Evolutionary conservation across 2,113 vertebrate species (phyloP).

Genomic region (Rattus rattus): DNA sequence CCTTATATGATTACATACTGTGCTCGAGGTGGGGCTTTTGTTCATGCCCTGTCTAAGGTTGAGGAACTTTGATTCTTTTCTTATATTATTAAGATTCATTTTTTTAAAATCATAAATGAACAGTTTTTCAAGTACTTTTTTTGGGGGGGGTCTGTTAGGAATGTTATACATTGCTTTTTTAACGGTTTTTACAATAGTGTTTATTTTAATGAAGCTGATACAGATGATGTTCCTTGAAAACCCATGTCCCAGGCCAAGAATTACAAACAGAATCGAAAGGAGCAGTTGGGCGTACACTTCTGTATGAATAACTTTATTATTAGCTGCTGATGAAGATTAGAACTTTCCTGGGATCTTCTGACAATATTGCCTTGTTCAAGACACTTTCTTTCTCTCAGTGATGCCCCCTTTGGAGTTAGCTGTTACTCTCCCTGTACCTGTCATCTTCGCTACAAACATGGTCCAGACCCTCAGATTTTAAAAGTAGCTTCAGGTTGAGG

Average conservation of each 20-base stretch:
- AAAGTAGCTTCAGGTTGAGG: slow-evolving; percentile 86
- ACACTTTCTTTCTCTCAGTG: slow-evolving; percentile 83
- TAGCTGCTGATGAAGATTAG: slow-evolving; percentile 85
- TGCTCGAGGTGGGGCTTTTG: not conserved
- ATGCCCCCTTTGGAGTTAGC: slow-evolving; percentile 85
- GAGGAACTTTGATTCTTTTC: not conserved
- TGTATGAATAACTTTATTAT: slow-evolving; percentile 83
- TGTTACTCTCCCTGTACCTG: slow-evolving; percentile 81
- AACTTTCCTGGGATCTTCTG: slow-evolving; percentile 87
- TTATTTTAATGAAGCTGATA: slow-evolving; percentile 90
- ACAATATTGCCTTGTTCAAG: slow-evolving; percentile 81
- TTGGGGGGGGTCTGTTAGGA: not conserved
- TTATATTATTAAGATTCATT: not conserved
- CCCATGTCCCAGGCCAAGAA: slow-evolving; percentile 89
- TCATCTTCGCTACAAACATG: slow-evolving; percentile 78
- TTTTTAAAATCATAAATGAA: not conserved
- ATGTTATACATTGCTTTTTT: not conserved
- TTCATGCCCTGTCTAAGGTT: not conserved
- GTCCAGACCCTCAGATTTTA: slow-evolving; percentile 84
- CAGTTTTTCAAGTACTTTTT: slow-evolving; percentile 15
- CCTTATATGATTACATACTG: not conserved
- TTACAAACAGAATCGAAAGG: slow-evolving; percentile 88
- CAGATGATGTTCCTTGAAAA: slow-evolving; percentile 81
- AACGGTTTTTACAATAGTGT: slow-evolving; percentile 89
- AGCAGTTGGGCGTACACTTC: slow-evolving; percentile 84